Evolutionary conservation across 2,888 invertebrate genomes (phyloP).

Genomic region (Drosophila koepferae): DNA sequence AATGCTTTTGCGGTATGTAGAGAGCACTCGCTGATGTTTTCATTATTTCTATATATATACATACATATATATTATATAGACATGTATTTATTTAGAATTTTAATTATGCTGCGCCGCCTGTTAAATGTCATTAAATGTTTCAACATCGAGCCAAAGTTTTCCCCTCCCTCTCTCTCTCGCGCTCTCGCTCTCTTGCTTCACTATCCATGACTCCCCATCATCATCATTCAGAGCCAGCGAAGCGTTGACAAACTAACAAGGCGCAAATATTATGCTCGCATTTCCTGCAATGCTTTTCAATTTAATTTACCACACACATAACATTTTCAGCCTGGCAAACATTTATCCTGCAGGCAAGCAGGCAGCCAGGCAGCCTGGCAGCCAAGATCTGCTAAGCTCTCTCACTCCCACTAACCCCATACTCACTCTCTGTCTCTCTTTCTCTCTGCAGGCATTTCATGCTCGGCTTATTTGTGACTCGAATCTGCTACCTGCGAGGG

Average conservation of each 20-base stretch:
- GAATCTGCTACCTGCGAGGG: slow-evolving; percentile 14
- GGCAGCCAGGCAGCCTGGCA: slow-evolving; percentile 29
- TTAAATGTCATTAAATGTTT: slow-evolving; percentile 79
- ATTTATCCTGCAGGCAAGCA: slow-evolving; percentile 45
- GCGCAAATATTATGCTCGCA: slow-evolving; percentile 74
- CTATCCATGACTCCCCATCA: slow-evolving; percentile 29
- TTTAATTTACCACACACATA: slow-evolving; percentile 70
- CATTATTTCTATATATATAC: slow-evolving; percentile 12
- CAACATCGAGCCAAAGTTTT: slow-evolving; percentile 34
- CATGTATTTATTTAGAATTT: slow-evolving; percentile 66
- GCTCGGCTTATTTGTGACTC: slow-evolving; percentile 73
- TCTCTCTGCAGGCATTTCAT: slow-evolving; percentile 62
- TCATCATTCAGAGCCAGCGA: slow-evolving; percentile 71
- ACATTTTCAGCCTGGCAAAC: slow-evolving; percentile 45
- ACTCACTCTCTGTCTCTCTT: background rate
- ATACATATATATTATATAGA: background rate
- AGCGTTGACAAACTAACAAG: slow-evolving; percentile 77
- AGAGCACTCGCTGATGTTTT: slow-evolving; percentile 34
- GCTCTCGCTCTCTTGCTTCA: background rate
- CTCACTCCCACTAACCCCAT: background rate
- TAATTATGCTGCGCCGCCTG: slow-evolving; percentile 69
- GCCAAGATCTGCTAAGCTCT: slow-evolving; percentile 27
- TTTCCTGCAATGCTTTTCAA: slow-evolving; percentile 72
- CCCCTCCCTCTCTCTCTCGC: background rate
- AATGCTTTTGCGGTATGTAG: slow-evolving; percentile 35